Conservation (phyloP, 64 coral and sea anemone genomes). For the Actinia tenebrosa region DNA sequence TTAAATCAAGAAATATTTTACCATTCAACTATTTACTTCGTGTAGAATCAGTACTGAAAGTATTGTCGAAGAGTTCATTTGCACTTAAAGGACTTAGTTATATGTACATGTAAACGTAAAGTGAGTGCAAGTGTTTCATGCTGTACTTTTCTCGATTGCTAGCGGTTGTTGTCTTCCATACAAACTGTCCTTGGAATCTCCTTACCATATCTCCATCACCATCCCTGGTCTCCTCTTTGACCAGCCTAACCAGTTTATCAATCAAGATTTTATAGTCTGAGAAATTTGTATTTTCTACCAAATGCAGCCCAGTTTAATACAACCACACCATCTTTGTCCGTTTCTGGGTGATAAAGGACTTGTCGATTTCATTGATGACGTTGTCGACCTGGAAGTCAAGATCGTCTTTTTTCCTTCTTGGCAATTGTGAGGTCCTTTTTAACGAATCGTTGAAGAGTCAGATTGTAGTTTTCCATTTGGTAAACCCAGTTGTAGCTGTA, state of each 20-base stretch:
- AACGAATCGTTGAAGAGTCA: slow-evolving; percentile 32
- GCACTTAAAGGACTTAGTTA: too few species aligned
- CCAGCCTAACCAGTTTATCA: slow-evolving; percentile 40
- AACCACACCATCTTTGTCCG: slow-evolving; percentile 64
- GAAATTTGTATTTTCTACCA: slow-evolving; percentile 66
- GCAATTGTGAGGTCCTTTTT: slow-evolving; percentile 39
- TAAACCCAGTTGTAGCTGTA: slow-evolving; percentile 78
- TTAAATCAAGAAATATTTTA: too few species aligned
- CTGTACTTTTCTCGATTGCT: slow-evolving; percentile 68
- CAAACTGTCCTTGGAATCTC: slow-evolving; percentile 52
- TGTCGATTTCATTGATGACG: slow-evolving; percentile 63
- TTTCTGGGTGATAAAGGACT: slow-evolving; percentile 67
- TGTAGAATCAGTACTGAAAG: too few species aligned
- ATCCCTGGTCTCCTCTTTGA: slow-evolving; percentile 20
- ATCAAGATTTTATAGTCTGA: slow-evolving; percentile 59
- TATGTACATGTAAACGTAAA: too few species aligned
- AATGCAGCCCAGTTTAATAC: slow-evolving; percentile 78
- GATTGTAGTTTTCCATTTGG: slow-evolving; percentile 57
- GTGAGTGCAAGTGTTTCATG: slow-evolving; percentile 53
- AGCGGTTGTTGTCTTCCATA: slow-evolving; percentile 80
- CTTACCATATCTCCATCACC: background rate
- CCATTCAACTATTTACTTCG: too few species aligned
- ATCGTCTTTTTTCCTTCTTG: slow-evolving; percentile 39
- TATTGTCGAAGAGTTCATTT: too few species aligned
- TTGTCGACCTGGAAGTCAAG: slow-evolving; percentile 53